These are phyloP conservation scores for Anseranas semipalmata DNA, from an alignment of 2,113 vertebrate genomes.

Conservation along the genomic window DNA sequence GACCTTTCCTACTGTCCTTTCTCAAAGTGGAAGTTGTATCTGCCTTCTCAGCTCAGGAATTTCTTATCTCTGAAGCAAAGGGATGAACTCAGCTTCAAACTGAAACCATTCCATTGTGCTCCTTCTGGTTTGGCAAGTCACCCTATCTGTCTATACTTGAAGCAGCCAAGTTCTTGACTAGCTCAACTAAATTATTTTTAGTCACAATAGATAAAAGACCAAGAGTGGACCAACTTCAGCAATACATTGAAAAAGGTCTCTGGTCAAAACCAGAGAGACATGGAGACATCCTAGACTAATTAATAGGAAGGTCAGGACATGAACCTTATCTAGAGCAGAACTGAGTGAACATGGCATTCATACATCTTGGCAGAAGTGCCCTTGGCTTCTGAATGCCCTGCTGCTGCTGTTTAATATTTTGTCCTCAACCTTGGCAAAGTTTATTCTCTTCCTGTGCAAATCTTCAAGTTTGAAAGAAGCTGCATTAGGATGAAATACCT, in stretches of 20 bases:
- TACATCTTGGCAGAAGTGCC: neutral
- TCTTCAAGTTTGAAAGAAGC: neutral
- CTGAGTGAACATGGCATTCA: neutral
- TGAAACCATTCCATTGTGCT: constrained; percentile 9
- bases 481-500: neutral
- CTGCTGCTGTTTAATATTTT: neutral
- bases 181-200: constrained; percentile 51
- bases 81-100: constrained; percentile 42
- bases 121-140: constrained; percentile 24
- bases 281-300: neutral
- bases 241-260: neutral
- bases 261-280: neutral
- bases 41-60: constrained; percentile 45
- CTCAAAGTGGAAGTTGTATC: constrained; percentile 45
- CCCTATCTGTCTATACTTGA: constrained; percentile 11
- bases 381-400: neutral
- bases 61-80: constrained; percentile 56
- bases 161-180: neutral
- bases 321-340: neutral
- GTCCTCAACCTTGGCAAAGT: neutral
- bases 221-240: constrained; percentile 13
- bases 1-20: constrained; percentile 62
- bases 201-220: constrained; percentile 6
- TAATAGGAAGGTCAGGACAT: constrained; percentile 23
- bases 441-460: neutral